Evolutionary conservation across 2,888 invertebrate genomes (phyloP).

Genomic region (Yponomeuta plumbellus): DNA sequence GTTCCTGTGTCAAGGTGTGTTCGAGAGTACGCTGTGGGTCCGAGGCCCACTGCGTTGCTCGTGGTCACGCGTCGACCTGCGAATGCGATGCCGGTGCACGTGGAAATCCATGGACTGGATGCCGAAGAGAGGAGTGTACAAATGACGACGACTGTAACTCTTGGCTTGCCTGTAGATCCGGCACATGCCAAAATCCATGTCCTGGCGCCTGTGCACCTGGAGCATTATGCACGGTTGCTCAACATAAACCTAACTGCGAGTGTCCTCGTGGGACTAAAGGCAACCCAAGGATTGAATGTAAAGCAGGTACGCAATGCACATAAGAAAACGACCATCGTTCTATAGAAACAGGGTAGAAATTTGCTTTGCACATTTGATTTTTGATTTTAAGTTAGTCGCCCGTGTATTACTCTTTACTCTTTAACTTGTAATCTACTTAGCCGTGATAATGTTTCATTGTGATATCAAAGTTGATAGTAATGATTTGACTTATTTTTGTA

Average conservation of each 20-base stretch:
- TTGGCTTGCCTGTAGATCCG: conserved; percentile 86
- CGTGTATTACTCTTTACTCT: no score
- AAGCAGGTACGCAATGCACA: conserved; percentile 58
- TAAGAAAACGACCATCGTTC: no score
- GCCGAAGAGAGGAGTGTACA: conserved; percentile 86
- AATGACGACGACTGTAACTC: conserved; percentile 85
- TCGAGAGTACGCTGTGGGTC: conserved; percentile 86
- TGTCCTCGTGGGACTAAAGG: conserved; percentile 90
- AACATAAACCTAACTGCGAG: conserved; percentile 86
- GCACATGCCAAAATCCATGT: conserved; percentile 89
- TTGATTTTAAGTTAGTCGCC: no score
- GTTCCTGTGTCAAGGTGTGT: conserved; percentile 88
- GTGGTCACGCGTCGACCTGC: conserved; percentile 87
- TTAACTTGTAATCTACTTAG: no score
- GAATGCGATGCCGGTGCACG: conserved; percentile 84
- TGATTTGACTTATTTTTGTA: no score
- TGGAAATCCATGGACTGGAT: conserved; percentile 87
- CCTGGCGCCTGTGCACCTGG: conserved; percentile 87
- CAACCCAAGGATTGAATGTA: conserved; percentile 82
- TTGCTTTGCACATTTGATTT: no score
- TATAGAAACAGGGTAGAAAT: no score
- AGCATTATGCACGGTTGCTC: conserved; percentile 85
- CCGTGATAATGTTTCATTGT: no score
- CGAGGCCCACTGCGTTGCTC: conserved; percentile 86
- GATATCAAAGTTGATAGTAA: no score